Evolutionary conservation across 2,797 vertebrate genomes (phyloP), one percentile per base, ranked within the genome.

Genomic region (Bovichtus variegatus): DNA sequence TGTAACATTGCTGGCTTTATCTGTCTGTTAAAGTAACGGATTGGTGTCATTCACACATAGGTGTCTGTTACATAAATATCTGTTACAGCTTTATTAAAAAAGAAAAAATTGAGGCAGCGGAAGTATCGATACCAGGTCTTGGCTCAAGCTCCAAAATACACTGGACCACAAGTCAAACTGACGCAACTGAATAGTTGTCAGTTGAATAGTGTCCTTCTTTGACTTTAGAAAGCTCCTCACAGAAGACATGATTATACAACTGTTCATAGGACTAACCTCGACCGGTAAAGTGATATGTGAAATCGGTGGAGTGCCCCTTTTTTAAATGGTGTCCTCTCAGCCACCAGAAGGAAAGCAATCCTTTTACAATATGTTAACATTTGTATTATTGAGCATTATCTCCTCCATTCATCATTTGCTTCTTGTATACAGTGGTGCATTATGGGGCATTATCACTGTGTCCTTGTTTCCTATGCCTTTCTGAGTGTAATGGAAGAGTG

Each of bases 401-500:
- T 75, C 59, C 63, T 29, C 49, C 64, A 38, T 71, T 59, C 59
- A 29, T 74, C 64, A n/a, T 19, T 23, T 40, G 61, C 44, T 43
- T 68, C 29, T 25, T 61, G 72, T 69, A 75, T 40, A 29, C 62
- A 75, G 67, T 16, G 21, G 44, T 59, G 64, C 50, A 61, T 63
- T 76, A 43, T 49, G 21, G 47, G 21, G n/a, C n/a, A n/a, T n/a
- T 78, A 71, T 72, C 51, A 66, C 31, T 59, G 44, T 63, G 67
- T 62, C 69, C 18, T 47, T 74, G 62, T 74, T 81, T 73, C 66
- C 64, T 63, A 3, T 57, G 54, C 46, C 49, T 16, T 13, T 31
- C 25, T 18, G 16, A 57, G 36, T 40, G 55, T 31, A 76, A 66
- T 73, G 74, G 81, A 86, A 78, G 47, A 75, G 75, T n/a, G 27